Percentiles rank a stretch among this genome's conserved stretches.
Evolutionary conservation across 2,797 vertebrate species (phyloP).

Genomic region (Pangasius mekongensis): DNA sequence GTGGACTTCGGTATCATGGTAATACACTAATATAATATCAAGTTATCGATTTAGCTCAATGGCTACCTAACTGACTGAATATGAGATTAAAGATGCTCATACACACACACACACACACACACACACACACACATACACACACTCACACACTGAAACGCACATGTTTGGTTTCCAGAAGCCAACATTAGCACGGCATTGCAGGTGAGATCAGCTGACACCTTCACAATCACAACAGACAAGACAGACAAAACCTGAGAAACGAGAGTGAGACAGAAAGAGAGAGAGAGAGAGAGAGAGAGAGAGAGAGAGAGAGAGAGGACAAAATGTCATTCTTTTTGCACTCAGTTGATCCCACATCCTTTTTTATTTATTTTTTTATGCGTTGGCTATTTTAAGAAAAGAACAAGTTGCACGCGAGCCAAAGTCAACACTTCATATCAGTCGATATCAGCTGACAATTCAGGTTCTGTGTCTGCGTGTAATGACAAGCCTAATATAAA

Average conservation of each 20-base stretch:
- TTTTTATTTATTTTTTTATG: neutral
- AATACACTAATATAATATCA: neutral
- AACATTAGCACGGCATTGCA: slow-evolving; percentile 78
- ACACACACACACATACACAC: slow-evolving; percentile 10
- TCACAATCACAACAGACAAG: slow-evolving; percentile 44
- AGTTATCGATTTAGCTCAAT: neutral
- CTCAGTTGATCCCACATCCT: neutral
- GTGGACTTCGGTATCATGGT: neutral
- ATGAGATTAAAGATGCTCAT: neutral
- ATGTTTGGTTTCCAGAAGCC: slow-evolving; percentile 71
- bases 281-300: neutral
- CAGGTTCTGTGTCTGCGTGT: neutral
- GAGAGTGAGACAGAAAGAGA: neutral
- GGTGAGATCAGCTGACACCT: slow-evolving; percentile 75
- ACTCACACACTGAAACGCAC: slow-evolving; percentile 72
- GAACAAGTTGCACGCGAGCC: neutral
- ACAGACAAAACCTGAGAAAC: slow-evolving; percentile 61
- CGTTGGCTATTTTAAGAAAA: slow-evolving; percentile 6
- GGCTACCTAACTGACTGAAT: neutral
- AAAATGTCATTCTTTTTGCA: neutral
- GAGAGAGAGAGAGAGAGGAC: neutral
- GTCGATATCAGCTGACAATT: slow-evolving; percentile 15
- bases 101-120: neutral
- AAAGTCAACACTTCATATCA: slow-evolving; percentile 9
- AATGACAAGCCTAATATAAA: neutral